Evolutionary conservation across 2,888 invertebrate species (phyloP).

Genomic region (Nipponacmea schrenckii): DNA sequence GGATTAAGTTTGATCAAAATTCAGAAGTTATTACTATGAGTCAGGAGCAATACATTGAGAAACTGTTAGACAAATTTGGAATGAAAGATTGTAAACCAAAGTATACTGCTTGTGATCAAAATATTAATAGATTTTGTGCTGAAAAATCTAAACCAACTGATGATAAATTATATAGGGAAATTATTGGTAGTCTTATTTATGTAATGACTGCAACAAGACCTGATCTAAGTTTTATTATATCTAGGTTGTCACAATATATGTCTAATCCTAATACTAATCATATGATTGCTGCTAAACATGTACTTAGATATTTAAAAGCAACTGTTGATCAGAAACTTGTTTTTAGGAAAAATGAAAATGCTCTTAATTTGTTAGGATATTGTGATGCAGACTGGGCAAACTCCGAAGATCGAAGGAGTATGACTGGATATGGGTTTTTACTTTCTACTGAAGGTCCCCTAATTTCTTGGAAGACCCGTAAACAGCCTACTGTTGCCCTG

Average conservation of each 20-base stretch:
- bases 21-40: too few relatives aligned
- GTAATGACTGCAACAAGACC: constrained; percentile 20
- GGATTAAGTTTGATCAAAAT: too few relatives aligned
- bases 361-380: neutral
- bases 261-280: constrained; percentile 18
- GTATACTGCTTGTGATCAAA: constrained; percentile 12
- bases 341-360: constrained; percentile 12
- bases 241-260: constrained; percentile 20
- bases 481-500: constrained; percentile 25
- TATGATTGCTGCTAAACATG: constrained; percentile 17
- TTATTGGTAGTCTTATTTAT: constrained; percentile 20
- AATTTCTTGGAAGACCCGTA: neutral
- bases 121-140: too few relatives aligned
- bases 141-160: constrained; percentile 1
- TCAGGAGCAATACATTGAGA: too few relatives aligned
- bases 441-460: neutral
- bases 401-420: constrained; percentile 15
- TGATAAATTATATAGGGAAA: constrained; percentile 9
- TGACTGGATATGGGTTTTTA: constrained; percentile 9
- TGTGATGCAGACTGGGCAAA: neutral
- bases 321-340: constrained; percentile 10
- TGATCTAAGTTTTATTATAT: constrained; percentile 16
- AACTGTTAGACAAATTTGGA: too few relatives aligned
- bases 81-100: constrained; percentile 20
- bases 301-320: constrained; percentile 21